Evolutionary conservation across 2,797 vertebrate genomes (phyloP).

Genomic region (Pachyuromys duprasi): DNA sequence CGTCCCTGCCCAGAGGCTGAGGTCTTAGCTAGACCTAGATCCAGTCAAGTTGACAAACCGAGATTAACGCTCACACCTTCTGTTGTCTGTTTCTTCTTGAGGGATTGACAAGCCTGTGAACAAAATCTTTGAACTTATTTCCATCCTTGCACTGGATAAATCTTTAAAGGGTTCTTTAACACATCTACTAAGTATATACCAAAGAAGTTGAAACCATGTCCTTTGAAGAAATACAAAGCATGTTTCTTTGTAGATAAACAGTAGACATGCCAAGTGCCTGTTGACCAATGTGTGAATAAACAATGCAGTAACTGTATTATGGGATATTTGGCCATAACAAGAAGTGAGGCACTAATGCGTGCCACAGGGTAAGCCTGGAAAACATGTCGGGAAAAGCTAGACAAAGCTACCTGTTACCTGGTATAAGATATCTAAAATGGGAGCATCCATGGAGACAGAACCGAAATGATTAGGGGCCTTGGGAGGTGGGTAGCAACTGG

Average conservation of each 20-base stretch:
- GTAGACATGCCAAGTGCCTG: background rate
- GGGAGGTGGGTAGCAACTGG: background rate
- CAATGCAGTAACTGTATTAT: background rate
- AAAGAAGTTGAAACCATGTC: background rate
- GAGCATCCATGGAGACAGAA: background rate
- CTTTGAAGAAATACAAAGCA: background rate
- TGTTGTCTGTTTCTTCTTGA: background rate
- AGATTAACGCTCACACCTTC: background rate
- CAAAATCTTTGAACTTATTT: conserved; percentile 39
- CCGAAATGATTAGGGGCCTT: background rate
- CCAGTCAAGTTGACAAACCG: background rate
- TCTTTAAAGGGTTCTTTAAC: background rate
- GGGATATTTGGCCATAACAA: background rate
- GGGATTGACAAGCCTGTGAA: background rate
- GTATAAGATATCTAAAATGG: background rate
- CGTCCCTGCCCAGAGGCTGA: too few relatives aligned
- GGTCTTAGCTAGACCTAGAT: background rate
- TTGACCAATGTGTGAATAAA: background rate
- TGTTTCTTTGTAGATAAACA: background rate
- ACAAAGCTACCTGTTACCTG: background rate
- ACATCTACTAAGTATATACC: background rate
- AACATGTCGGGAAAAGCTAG: background rate
- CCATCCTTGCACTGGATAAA: background rate
- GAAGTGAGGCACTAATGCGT: background rate
- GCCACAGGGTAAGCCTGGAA: background rate